Evolutionary conservation across 2,797 vertebrate species (phyloP).

Genomic region (Tinamus major): DNA sequence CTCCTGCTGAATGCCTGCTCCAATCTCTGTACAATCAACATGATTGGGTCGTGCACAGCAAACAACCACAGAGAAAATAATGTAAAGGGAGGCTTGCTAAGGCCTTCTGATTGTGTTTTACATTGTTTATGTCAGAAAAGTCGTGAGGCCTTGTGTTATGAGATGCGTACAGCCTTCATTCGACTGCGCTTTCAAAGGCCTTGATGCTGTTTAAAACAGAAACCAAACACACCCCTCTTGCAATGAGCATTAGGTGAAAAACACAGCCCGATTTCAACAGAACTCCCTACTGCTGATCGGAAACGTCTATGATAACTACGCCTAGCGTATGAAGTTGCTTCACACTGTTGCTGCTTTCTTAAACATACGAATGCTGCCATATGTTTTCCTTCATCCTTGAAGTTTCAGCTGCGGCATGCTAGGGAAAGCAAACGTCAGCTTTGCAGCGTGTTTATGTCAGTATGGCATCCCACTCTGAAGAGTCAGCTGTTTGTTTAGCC

Average conservation of each 20-base stretch:
- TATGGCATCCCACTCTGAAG: no score
- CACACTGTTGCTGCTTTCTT: background rate
- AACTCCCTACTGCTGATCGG: background rate
- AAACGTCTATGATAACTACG: background rate
- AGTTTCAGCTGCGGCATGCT: background rate
- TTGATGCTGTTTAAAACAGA: background rate
- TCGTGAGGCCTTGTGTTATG: background rate
- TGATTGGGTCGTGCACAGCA: slow-evolving; percentile 6
- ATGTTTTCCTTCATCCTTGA: background rate
- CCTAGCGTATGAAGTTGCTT: background rate
- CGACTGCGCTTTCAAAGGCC: background rate
- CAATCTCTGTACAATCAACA: slow-evolving; percentile 65
- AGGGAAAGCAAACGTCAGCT: background rate
- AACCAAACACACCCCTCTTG: background rate
- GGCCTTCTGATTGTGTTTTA: background rate
- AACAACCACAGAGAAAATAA: background rate
- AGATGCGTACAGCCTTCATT: rapidly evolving
- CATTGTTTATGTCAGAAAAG: rapidly evolving
- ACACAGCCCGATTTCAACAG: background rate
- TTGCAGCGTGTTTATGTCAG: background rate
- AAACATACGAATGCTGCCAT: background rate
- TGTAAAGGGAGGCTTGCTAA: background rate
- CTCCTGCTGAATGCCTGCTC: slow-evolving; percentile 63
- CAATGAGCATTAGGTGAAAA: rapidly evolving
- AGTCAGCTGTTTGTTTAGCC: background rate